phyloP scores from a whole-genome alignment of 2,797 vertebrate species.

The Kryptolebias ocellatus region DNA sequence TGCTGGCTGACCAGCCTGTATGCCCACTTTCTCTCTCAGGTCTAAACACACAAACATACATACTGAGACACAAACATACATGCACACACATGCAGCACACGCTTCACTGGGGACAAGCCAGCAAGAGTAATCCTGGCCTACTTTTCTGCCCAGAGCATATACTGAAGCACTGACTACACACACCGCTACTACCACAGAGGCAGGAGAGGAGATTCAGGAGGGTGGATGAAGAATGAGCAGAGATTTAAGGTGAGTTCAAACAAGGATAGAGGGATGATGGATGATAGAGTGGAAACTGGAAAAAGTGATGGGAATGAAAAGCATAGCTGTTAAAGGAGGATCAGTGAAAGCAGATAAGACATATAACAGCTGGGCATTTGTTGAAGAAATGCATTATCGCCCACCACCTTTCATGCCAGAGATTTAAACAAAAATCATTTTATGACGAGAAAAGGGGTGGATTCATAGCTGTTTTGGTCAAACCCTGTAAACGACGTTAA shows the following conservation, averaged over 20 bases:
- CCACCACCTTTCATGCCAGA: too few species aligned
- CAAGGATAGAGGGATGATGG: neutral
- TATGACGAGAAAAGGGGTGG: too few species aligned
- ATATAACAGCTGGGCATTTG: too few species aligned
- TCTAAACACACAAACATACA: slow-evolving; percentile 46
- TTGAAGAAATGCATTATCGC: too few species aligned
- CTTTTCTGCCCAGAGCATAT: slow-evolving; percentile 77
- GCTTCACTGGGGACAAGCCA: slow-evolving; percentile 85
- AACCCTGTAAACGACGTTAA: too few species aligned
- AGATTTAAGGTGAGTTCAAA: slow-evolving; percentile 36
- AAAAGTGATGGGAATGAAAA: slow-evolving; percentile 35
- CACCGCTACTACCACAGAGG: slow-evolving; percentile 36
- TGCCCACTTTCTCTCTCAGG: slow-evolving; percentile 65
- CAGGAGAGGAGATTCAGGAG: slow-evolving; percentile 36
- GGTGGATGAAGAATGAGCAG: slow-evolving; percentile 41
- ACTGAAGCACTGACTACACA: slow-evolving; percentile 62
- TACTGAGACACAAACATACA: slow-evolving; percentile 28
- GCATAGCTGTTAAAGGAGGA: slow-evolving; percentile 6
- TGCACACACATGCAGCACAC: slow-evolving; percentile 69
- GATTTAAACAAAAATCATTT: too few species aligned
- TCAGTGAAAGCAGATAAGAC: neutral
- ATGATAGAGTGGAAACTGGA: slow-evolving; percentile 40
- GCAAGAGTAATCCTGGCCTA: slow-evolving; percentile 85
- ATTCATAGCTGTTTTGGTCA: too few species aligned
- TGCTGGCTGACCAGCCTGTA: slow-evolving; percentile 73